Evolutionary conservation across 1,140 invertebrate species (phyloP).

Genomic region (Conopomorpha cramerella): DNA sequence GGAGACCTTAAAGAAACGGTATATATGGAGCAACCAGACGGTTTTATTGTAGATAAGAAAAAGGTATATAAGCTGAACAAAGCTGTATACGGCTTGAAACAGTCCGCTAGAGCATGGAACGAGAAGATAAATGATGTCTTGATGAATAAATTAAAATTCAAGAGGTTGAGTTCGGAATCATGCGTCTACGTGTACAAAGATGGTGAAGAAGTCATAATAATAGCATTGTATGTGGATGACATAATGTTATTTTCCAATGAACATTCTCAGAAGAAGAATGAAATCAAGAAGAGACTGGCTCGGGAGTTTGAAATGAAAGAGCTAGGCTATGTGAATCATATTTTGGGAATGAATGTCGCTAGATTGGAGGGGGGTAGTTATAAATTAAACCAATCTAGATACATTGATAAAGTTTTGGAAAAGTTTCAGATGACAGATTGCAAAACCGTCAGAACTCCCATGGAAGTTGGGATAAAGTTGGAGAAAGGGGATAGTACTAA

Average conservation of each 20-base stretch:
- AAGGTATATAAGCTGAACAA: slow-evolving; percentile 20
- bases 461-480: slow-evolving; percentile 11
- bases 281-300: not conserved
- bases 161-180: slow-evolving; percentile 13
- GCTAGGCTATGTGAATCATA: not conserved
- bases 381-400: slow-evolving; percentile 8
- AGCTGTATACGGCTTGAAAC: slow-evolving; percentile 36
- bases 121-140: slow-evolving; percentile 9
- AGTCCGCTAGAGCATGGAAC: slow-evolving; percentile 36
- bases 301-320: not conserved
- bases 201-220: slow-evolving; percentile 12
- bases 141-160: slow-evolving; percentile 11
- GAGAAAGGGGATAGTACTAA: slow-evolving; percentile 3
- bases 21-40: slow-evolving; percentile 25
- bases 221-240: slow-evolving; percentile 10
- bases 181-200: slow-evolving; percentile 16
- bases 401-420: slow-evolving; percentile 15
- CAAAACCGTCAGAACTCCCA: slow-evolving; percentile 15
- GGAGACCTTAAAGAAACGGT: slow-evolving; percentile 33
- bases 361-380: slow-evolving; percentile 1
- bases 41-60: slow-evolving; percentile 10
- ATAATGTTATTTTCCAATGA: slow-evolving; percentile 1
- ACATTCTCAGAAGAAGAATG: not conserved
- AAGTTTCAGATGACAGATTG: slow-evolving; percentile 23
- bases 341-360: slow-evolving; percentile 3